A percentile compares a stretch with the other conserved stretches of the same genome.
These are phyloP conservation scores for Podarcis siculus DNA, from an alignment of 2,797 vertebrate species.

Conservation along the genomic window DNA sequence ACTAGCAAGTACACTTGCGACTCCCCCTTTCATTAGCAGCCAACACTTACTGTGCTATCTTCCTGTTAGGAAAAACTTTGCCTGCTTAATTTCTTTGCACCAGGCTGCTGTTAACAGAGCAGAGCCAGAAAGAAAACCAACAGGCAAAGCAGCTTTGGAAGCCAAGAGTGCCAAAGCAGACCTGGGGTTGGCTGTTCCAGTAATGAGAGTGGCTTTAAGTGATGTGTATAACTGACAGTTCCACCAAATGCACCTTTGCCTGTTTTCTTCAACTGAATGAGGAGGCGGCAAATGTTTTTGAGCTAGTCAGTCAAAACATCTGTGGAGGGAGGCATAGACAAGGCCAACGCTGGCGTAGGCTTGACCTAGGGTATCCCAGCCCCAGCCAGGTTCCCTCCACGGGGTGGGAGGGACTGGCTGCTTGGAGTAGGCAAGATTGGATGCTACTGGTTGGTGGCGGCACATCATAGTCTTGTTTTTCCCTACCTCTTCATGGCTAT, in stretches of 20 bases:
- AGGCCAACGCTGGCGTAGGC: not conserved
- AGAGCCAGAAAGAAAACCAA: not conserved
- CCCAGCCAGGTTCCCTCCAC: too few relatives aligned
- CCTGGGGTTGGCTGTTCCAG: not conserved
- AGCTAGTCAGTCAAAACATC: not conserved
- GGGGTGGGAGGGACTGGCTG: not conserved
- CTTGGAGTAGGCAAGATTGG: too few relatives aligned
- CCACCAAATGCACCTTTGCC: not conserved
- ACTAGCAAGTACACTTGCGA: not conserved
- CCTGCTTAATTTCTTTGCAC: not conserved
- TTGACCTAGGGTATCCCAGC: not conserved
- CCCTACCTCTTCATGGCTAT: not conserved
- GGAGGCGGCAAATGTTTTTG: not conserved
- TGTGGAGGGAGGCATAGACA: not conserved
- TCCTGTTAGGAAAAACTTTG: not conserved
- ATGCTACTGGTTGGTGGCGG: not conserved
- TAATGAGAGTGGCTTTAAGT: not conserved
- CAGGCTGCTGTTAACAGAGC: not conserved
- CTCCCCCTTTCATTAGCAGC: not conserved
- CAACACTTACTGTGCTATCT: not conserved
- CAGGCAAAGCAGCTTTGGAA: not conserved
- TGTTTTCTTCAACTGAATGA: not conserved
- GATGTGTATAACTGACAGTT: not conserved
- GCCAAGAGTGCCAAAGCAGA: not conserved
- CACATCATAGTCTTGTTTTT: not conserved